Conservation (phyloP, 2,888 invertebrate genomes). For the Encarsia formosa region DNA sequence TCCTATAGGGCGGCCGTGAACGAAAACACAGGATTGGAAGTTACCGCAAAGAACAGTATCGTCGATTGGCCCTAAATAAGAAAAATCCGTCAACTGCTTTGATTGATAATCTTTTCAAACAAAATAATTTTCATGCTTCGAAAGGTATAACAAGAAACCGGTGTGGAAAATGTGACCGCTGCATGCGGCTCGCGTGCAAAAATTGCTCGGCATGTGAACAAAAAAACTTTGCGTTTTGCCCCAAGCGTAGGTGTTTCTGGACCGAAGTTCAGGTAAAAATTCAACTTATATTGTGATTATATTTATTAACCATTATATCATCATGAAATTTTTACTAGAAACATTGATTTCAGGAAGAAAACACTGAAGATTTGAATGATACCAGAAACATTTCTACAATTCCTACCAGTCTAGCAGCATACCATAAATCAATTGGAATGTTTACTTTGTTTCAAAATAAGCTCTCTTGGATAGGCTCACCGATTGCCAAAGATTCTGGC, state of each 20-base stretch:
- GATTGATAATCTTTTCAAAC: neutral
- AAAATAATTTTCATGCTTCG: too few relatives aligned
- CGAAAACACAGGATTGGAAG: constrained; percentile 44
- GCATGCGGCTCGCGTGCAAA: constrained; percentile 73
- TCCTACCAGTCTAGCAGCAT: neutral
- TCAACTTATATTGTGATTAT: neutral
- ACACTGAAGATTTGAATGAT: constrained; percentile 6
- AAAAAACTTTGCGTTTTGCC: neutral
- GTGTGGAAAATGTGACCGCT: constrained; percentile 75
- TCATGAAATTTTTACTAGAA: neutral
- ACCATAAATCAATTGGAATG: neutral
- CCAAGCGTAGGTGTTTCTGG: constrained; percentile 4
- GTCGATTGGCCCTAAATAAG: neutral
- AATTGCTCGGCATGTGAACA: constrained; percentile 52
- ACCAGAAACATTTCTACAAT: neutral
- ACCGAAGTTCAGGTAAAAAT: constrained; percentile 7
- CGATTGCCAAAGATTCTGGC: constrained; percentile 54
- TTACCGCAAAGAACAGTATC: neutral
- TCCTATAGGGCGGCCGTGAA: too few relatives aligned
- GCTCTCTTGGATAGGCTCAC: constrained; percentile 62
- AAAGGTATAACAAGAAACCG: constrained; percentile 50
- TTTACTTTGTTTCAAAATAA: constrained; percentile 29
- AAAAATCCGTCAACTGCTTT: neutral
- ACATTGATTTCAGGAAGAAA: constrained; percentile 8
- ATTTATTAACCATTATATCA: too few relatives aligned